A percentile compares a stretch with the other conserved stretches of the same genome.
phyloP scores from a whole-genome alignment of 2,797 vertebrate species.

The Scarus forsteni region DNA sequence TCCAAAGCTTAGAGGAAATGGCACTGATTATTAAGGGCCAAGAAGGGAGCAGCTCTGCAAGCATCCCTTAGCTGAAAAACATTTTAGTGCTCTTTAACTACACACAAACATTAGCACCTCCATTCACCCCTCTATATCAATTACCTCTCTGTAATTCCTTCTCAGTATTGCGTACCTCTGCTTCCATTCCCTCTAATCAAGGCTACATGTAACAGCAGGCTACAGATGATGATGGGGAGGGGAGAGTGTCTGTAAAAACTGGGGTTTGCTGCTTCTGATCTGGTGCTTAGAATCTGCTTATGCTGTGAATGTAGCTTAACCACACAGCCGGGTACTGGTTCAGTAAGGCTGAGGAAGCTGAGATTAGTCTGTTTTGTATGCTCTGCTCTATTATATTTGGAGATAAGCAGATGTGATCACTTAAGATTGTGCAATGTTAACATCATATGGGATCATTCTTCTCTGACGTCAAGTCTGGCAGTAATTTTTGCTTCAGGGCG shows the following conservation, averaged over 20 bases:
- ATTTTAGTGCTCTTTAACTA: conserved; percentile 40
- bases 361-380: conserved; percentile 5
- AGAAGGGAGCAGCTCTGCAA: conserved; percentile 22
- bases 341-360: conserved; percentile 20
- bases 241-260: conserved; percentile 13
- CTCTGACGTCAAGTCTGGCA: neutral
- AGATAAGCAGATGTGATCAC: conserved; percentile 6
- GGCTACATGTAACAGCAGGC: conserved; percentile 32
- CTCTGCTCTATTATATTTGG: conserved; percentile 9
- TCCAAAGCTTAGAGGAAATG: conserved; percentile 46
- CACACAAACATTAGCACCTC: conserved; percentile 32
- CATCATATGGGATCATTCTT: neutral
- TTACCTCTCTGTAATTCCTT: conserved; percentile 18
- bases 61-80: conserved; percentile 25
- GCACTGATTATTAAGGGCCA: conserved; percentile 37
- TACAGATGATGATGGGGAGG: conserved; percentile 17
- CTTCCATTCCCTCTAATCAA: conserved; percentile 32
- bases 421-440: neutral
- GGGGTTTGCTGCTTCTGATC: conserved; percentile 33
- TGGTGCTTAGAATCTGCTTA: conserved; percentile 53
- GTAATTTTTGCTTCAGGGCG: neutral
- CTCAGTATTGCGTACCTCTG: neutral
- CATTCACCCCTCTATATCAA: conserved; percentile 19
- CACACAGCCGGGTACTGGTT: conserved; percentile 8
- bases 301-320: conserved; percentile 40